Conservation (phyloP, 2,113 vertebrate genomes). For the Pachyramphus minor region DNA sequence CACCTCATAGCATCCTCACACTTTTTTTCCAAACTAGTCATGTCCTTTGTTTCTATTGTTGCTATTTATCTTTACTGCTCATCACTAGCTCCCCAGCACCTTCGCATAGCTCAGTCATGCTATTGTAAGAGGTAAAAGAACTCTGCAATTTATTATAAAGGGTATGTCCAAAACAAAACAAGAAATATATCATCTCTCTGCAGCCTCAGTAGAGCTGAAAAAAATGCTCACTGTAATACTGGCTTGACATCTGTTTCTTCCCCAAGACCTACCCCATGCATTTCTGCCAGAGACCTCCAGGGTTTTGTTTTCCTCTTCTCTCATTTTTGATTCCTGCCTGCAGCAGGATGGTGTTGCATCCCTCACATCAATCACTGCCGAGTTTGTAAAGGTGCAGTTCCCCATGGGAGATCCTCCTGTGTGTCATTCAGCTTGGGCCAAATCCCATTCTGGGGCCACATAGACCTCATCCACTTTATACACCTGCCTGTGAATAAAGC, state of each 20-base stretch:
- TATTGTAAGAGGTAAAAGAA: not conserved
- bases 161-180: not conserved
- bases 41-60: not conserved
- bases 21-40: not conserved
- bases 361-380: accelerated
- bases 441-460: not conserved
- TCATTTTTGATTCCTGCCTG: not conserved
- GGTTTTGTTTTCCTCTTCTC: not conserved
- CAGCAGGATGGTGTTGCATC: not conserved
- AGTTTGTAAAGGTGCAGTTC: not conserved
- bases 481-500: not conserved
- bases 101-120: not conserved
- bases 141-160: not conserved
- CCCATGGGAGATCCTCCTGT: not conserved
- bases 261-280: not conserved
- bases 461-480: not conserved
- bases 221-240: not conserved
- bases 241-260: not conserved
- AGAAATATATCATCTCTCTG: not conserved
- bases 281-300: not conserved
- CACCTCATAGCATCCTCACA: not conserved
- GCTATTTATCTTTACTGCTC: not conserved
- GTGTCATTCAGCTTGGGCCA: not conserved
- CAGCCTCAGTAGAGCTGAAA: not conserved
- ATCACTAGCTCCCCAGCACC: not conserved